Evolutionary conservation across 1,140 invertebrate genomes (phyloP).

Genomic region (Latrodectus geometricus): DNA sequence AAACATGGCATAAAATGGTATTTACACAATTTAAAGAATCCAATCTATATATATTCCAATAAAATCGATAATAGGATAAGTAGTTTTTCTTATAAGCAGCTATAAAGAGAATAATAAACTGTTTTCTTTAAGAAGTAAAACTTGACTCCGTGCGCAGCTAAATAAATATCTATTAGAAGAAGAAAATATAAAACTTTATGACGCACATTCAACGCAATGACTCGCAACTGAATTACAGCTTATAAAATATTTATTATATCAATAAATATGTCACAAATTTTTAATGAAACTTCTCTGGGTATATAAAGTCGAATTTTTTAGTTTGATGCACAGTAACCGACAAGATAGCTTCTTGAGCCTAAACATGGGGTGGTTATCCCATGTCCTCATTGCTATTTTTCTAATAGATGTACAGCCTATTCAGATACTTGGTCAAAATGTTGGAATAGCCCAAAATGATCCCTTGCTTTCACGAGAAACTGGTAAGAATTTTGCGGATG

Average conservation of each 20-base stretch:
- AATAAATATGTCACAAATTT: not conserved
- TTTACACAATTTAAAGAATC: no score
- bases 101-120: not conserved
- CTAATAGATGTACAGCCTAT: slow-evolving; percentile 13
- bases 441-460: slow-evolving; percentile 28
- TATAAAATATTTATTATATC: slow-evolving; percentile 18
- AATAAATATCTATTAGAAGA: not conserved
- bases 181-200: not conserved
- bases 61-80: no score
- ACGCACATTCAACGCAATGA: no score
- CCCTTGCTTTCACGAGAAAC: slow-evolving; percentile 2
- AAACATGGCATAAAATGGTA: no score
- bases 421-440: not conserved
- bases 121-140: not conserved
- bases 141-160: not conserved
- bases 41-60: no score
- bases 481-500: slow-evolving; percentile 14
- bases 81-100: no score
- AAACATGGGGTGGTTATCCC: slow-evolving; percentile 45
- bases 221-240: not conserved
- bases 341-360: slow-evolving; percentile 19
- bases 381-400: slow-evolving; percentile 34
- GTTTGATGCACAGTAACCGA: not conserved
- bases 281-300: not conserved
- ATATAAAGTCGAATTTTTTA: slow-evolving; percentile 9